phyloP scores from a whole-genome alignment of 2,113 vertebrate genomes.

The Tursiops truncatus region DNA sequence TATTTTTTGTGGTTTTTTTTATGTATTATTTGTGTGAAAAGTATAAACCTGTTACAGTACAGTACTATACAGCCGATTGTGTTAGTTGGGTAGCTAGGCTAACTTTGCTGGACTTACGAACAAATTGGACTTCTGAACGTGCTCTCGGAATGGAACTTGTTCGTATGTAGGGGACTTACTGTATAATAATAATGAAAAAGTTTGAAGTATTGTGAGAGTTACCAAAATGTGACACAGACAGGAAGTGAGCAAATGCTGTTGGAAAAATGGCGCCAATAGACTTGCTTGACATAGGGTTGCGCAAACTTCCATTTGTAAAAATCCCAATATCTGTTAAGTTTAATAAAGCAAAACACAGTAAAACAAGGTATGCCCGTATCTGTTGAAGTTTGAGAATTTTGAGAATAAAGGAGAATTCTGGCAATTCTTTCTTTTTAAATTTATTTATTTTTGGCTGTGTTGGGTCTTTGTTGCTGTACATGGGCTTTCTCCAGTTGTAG shows the following conservation, averaged over 20 bases:
- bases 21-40: no score
- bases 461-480: no score
- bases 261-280: not conserved
- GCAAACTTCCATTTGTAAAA: not conserved
- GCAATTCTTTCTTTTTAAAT: not conserved
- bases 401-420: constrained; percentile 21
- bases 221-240: not conserved
- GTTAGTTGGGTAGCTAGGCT: no score
- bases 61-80: no score
- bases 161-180: no score
- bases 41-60: no score
- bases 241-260: not conserved
- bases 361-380: not conserved
- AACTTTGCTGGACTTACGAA: no score
- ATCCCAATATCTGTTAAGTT: not conserved
- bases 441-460: no score
- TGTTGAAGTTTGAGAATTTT: not conserved
- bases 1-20: no score
- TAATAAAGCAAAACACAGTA: not conserved
- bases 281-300: not conserved
- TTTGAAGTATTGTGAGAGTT: not conserved
- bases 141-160: no score
- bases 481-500: no score
- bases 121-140: no score
- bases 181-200: not conserved